Evolutionary conservation across 2,113 vertebrate species (phyloP).

Genomic region (Erythrocebus patas): DNA sequence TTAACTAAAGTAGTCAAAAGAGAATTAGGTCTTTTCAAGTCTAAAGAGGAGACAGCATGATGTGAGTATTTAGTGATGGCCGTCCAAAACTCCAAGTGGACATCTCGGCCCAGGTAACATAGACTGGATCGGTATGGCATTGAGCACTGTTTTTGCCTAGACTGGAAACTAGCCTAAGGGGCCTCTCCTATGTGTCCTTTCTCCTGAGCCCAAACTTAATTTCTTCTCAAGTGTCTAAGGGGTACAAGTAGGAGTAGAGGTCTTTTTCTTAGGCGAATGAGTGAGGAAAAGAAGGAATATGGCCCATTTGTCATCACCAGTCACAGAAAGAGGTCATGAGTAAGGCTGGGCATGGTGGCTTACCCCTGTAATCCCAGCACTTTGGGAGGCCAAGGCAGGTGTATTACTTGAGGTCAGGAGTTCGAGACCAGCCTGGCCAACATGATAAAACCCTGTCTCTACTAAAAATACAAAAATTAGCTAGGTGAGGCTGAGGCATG

Average conservation of each 20-base stretch:
- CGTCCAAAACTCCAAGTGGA: neutral
- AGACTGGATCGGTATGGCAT: neutral
- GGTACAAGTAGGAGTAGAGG: neutral
- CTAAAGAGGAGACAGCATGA: neutral
- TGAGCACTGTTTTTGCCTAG: neutral
- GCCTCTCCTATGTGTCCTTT: neutral
- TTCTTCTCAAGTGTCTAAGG: neutral
- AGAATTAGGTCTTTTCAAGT: neutral
- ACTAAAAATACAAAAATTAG: no score
- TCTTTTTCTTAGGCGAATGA: neutral
- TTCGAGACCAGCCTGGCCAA: no score
- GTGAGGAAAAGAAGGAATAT: neutral
- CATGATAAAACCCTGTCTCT: no score
- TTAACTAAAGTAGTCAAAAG: slow-evolving; percentile 12
- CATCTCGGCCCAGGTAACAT: neutral
- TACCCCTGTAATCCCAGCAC: no score
- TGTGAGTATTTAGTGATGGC: slow-evolving; percentile 5
- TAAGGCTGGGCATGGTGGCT: neutral
- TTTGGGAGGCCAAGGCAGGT: no score
- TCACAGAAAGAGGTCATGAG: neutral
- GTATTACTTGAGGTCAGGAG: no score
- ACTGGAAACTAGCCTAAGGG: neutral
- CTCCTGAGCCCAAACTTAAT: neutral
- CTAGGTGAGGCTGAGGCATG: no score
- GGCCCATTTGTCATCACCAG: neutral